Evolutionary conservation across 2,113 vertebrate genomes (phyloP), one percentile per base, ranked within the genome.

Genomic region (Martes martes): DNA sequence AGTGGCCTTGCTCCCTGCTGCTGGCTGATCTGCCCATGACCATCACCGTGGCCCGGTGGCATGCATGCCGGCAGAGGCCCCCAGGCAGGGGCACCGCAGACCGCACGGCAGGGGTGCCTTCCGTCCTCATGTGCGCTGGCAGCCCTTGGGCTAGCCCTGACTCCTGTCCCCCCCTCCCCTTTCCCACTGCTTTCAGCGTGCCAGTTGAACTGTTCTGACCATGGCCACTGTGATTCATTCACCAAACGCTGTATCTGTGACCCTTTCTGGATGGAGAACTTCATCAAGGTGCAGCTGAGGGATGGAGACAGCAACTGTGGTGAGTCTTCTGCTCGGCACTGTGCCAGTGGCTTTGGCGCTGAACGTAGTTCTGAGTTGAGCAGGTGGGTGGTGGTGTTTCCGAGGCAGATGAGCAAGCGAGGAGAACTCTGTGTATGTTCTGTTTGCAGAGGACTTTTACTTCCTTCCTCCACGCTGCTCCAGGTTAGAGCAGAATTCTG

Each of bases 211-310:
- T 99, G 99, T 98, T 99, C 99, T 0, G 98, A 99, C 94, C 99
- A 99, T 1, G 99, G 99, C 0, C 99, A 99, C 95, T 99, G 99
- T 0, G 99, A 99, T 97, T 99, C 99, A 0, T 99, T 99, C 98
- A 99, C 99, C 55, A 99, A 99, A 47, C 99, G 99, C 73, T 99
- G 99, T 1, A 88, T 99, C 98, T 99, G 99, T 11, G 99, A 99
- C 84, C 99, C 99, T 0, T 99, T 99, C 98, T 99, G 99, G 99
- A 99, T 99, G 99, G 99, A 99, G 99, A 99, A 99, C 98, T 99
- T 99, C 97, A 98, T 99, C 98, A 98, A 99, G 97, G 98, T 98
- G 93, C 99, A 99, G 98, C 98, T 99, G 63, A 99, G 99, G 4
- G 99, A 99, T 0, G 99, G 99, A 11, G 99, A 99, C 91, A 99